Conservation (phyloP, 2,113 vertebrate species). For the Gymnogyps californianus region DNA sequence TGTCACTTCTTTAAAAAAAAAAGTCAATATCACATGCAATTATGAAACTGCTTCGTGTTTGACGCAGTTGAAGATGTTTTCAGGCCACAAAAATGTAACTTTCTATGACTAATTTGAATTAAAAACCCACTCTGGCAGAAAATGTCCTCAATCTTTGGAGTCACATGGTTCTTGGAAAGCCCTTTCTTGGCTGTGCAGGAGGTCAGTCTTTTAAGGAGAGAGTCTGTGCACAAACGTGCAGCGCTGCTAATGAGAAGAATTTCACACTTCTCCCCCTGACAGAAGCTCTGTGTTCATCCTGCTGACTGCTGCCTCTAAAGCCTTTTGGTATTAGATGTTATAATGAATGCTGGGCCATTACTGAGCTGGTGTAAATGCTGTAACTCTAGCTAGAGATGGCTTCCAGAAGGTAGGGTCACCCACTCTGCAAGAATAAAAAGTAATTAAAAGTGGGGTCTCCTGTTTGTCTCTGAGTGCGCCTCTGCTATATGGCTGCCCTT, state of each 20-base stretch:
- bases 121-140: background rate
- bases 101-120: conserved; percentile 42
- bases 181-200: background rate
- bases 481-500: background rate
- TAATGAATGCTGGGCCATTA: background rate
- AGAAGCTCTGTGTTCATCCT: background rate
- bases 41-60: conserved; percentile 18
- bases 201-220: conserved; percentile 6
- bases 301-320: background rate
- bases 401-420: background rate
- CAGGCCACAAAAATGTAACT: conserved; percentile 55
- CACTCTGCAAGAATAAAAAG: background rate
- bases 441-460: background rate
- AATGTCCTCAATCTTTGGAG: background rate
- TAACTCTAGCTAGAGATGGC: background rate
- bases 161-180: conserved; percentile 48
- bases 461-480: background rate
- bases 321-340: background rate
- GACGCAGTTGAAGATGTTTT: conserved; percentile 49
- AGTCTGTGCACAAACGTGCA: background rate
- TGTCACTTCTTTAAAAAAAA: background rate
- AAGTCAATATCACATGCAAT: background rate
- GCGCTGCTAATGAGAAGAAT: conserved; percentile 8
- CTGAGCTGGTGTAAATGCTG: rapidly evolving
- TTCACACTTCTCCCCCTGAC: background rate